Percentiles rank a stretch among this genome's conserved stretches.
Conservation (phyloP, 2,797 vertebrate species). For the Chelonia mydas region DNA sequence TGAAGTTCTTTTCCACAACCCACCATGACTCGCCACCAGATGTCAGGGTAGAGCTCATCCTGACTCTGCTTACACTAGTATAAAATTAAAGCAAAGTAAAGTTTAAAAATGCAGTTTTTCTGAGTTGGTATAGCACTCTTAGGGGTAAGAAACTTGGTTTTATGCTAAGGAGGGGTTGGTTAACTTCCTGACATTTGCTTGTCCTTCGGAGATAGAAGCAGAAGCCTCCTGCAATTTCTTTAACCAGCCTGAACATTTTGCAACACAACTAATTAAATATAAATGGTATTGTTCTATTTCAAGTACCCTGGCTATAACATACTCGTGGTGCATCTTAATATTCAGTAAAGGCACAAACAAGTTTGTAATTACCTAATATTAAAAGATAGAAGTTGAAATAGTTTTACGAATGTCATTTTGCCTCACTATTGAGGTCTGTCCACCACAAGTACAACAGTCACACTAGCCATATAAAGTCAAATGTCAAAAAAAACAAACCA, state of each 20-base stretch:
- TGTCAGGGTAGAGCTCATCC: too few species aligned
- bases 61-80: background rate
- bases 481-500: background rate
- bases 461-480: background rate
- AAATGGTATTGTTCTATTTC: background rate
- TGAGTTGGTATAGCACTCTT: too few species aligned
- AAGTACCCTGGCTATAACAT: background rate
- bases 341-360: background rate
- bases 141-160: background rate
- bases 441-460: background rate
- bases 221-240: too few species aligned
- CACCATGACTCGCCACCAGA: too few species aligned
- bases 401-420: background rate
- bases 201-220: too few species aligned
- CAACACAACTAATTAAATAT: too few species aligned
- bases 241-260: too few species aligned
- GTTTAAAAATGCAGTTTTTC: too few species aligned
- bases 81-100: background rate
- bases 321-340: background rate
- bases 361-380: background rate
- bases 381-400: background rate
- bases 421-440: background rate
- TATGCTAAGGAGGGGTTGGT: background rate
- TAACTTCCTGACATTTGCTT: background rate
- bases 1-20: too few species aligned